These are phyloP conservation scores for Neoniphon sammara DNA, from an alignment of 2,797 vertebrate genomes.

Conservation along the genomic window DNA sequence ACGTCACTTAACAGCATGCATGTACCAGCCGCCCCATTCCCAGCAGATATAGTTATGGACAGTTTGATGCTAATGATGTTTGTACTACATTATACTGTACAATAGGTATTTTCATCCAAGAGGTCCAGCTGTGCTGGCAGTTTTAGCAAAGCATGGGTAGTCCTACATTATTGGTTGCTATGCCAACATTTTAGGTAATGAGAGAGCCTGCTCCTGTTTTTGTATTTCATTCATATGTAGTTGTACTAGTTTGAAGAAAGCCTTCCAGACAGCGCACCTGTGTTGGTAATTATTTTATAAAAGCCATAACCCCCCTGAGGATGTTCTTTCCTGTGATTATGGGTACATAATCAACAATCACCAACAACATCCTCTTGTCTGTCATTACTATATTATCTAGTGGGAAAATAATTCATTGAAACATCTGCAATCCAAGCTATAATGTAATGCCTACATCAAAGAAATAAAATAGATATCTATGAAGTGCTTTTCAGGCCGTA, in stretches of 20 bases:
- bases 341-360: constrained; percentile 20
- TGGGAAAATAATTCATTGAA: constrained; percentile 22
- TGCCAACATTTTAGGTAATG: constrained; percentile 8
- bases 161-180: constrained; percentile 38
- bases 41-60: constrained; percentile 59
- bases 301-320: constrained; percentile 7
- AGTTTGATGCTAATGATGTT: constrained; percentile 67
- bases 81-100: constrained; percentile 55
- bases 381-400: constrained; percentile 14
- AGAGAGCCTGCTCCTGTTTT: constrained; percentile 7
- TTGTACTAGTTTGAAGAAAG: constrained; percentile 1
- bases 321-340: constrained; percentile 14
- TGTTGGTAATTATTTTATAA: constrained; percentile 6
- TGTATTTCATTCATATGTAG: constrained; percentile 7
- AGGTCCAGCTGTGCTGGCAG: constrained; percentile 63
- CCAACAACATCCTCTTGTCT: constrained; percentile 3
- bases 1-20: constrained; percentile 62
- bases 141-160: constrained; percentile 39
- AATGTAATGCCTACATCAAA: neutral
- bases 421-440: constrained; percentile 5
- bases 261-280: no score
- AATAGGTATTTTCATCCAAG: constrained; percentile 48
- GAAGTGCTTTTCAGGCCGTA: neutral
- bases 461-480: neutral
- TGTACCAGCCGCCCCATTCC: constrained; percentile 45